phyloP scores from a whole-genome alignment of 2,888 invertebrate species.

The Thera britannica region DNA sequence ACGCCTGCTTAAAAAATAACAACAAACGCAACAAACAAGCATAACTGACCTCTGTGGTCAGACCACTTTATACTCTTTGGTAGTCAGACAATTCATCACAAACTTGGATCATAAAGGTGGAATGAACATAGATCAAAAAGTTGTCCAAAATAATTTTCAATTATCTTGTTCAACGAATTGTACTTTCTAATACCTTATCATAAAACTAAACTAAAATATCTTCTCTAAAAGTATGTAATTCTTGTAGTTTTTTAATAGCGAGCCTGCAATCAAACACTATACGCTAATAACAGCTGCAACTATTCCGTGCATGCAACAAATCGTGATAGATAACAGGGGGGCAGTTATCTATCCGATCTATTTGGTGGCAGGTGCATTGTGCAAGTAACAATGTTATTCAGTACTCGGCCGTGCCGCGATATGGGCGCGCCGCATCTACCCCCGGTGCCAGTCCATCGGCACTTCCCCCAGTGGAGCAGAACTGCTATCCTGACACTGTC shows the following conservation, averaged over 20 bases:
- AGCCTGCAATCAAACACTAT: neutral
- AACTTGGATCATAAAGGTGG: no score
- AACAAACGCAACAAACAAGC: no score
- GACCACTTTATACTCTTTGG: no score
- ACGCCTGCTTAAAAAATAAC: neutral
- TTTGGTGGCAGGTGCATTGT: slow-evolving; percentile 28
- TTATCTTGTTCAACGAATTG: no score
- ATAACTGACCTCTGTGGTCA: no score
- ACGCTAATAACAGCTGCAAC: slow-evolving; percentile 24
- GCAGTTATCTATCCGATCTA: slow-evolving; percentile 31
- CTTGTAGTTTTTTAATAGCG: no score
- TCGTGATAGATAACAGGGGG: neutral
- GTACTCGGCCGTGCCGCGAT: slow-evolving; percentile 47
- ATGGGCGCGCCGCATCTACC: slow-evolving; percentile 65
- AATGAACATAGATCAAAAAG: no score
- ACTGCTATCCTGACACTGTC: slow-evolving; percentile 66
- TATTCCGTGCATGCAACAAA: slow-evolving; percentile 3
- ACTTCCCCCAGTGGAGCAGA: slow-evolving; percentile 72
- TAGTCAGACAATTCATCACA: no score
- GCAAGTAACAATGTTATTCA: slow-evolving; percentile 56
- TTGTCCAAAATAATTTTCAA: no score
- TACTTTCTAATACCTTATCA: no score
- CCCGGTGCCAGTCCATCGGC: slow-evolving; percentile 45
- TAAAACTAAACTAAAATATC: no score
- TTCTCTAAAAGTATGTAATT: no score